Evolutionary conservation across 2,113 vertebrate genomes (phyloP), one percentile per base, ranked within the genome.

Genomic region (Riparia riparia): DNA sequence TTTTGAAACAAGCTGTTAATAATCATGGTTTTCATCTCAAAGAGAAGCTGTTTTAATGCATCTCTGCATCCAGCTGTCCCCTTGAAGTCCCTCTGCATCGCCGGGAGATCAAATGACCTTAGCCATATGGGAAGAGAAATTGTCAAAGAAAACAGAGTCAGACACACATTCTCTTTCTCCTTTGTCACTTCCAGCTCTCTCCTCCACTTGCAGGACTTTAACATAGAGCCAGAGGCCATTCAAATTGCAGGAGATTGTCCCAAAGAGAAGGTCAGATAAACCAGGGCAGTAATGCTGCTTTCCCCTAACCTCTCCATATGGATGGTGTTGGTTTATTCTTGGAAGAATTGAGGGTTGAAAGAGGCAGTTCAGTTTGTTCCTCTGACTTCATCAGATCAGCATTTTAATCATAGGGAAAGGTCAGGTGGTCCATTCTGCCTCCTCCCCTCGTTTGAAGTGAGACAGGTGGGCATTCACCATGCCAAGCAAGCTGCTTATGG

Each of bases 381-480:
- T 89, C 86, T 95, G 93, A 97, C 71, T 96, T 96, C 83, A 87
- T 37, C 71, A 73, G 83, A 66, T 76, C 56, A 91, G 47, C 34
- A 95, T 84, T 95, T 95, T 93, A 97, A 96, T 92, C 63, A 54
- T 11, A 80, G 70, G 60, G 51, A 93, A 82, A 92, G 87, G 88
- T 89, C 89, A 91, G 82, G 86, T 79, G 88, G 24, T 71, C 81
- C 53, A 80, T 91, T 83, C 72, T 88, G 68, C 79, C 85, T 91
- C 86, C 82, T 91, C 68, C 56, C 80, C 57, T 93, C 69, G 82
- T 94, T 95, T 94, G 82, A 82, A 81, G 79, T 14, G 37, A 42
- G 95, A 96, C 92, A 93, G 89, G 93, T 94, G 92, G 93, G 86
- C 34, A 95, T 73, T 82, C 39, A 56, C 72, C 45, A 83, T 93